phyloP scores from a whole-genome alignment of 2,888 invertebrate species.

The Coronaproctus castanopsis region DNA sequence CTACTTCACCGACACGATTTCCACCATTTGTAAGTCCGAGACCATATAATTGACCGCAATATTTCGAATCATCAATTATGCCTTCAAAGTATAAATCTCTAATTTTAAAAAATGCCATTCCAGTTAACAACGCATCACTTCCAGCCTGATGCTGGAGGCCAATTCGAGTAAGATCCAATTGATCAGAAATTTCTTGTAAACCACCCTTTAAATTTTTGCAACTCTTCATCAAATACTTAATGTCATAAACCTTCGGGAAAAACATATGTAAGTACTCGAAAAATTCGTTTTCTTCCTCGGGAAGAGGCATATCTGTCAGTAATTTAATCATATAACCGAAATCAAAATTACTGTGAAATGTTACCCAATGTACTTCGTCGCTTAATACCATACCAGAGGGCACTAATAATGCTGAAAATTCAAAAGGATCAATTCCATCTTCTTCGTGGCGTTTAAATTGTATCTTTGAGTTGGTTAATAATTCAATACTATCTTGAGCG shows the following conservation, averaged over 20 bases:
- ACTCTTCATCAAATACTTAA: constrained; percentile 97
- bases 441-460: constrained; percentile 97
- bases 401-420: constrained; percentile 94
- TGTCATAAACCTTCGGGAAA: constrained; percentile 96
- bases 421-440: constrained; percentile 89
- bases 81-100: constrained; percentile 99
- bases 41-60: constrained; percentile 63
- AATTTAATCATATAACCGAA: constrained; percentile 94
- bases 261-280: constrained; percentile 78
- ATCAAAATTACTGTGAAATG: constrained; percentile 97
- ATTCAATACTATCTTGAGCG: constrained; percentile 95
- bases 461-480: constrained; percentile 86
- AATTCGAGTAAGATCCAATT: constrained; percentile 72
- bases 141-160: constrained; percentile 98
- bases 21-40: background rate
- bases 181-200: constrained; percentile 90
- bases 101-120: constrained; percentile 98
- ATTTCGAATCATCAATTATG: constrained; percentile 92
- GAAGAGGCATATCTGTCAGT: constrained; percentile 68
- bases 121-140: constrained; percentile 91
- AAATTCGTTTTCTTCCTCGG: constrained; percentile 90
- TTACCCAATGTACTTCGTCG: constrained; percentile 94
- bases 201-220: constrained; percentile 97
- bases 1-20: background rate
- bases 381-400: constrained; percentile 89